Conservation (phyloP, 1,140 invertebrate species). For the Leptinotarsa defecta region DNA sequence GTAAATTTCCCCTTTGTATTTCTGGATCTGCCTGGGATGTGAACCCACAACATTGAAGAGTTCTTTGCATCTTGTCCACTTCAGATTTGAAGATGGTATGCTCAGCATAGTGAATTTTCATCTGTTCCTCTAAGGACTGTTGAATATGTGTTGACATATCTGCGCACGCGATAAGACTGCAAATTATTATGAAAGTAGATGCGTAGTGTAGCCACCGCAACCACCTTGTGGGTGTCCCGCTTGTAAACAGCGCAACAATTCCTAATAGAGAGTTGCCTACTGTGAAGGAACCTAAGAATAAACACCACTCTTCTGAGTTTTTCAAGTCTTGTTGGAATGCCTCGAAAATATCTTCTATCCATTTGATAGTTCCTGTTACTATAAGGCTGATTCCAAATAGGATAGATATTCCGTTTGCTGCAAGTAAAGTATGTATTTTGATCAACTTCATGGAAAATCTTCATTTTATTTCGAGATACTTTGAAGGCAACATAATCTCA, state of each 20-base stretch:
- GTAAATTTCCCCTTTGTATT: neutral
- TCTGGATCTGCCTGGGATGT: neutral
- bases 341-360: neutral
- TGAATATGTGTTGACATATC: neutral
- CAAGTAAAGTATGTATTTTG: no score
- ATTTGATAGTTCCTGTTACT: neutral
- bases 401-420: neutral
- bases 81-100: neutral
- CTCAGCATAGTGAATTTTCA: neutral
- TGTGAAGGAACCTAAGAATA: neutral
- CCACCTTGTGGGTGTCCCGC: neutral
- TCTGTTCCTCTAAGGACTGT: neutral
- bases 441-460: no score
- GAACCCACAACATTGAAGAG: slow-evolving; percentile 13
- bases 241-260: neutral
- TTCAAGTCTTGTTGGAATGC: neutral
- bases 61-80: slow-evolving; percentile 12
- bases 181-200: neutral
- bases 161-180: neutral
- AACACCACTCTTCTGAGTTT: neutral
- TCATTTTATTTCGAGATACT: no score
- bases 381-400: neutral
- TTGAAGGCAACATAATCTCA: no score
- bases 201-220: neutral
- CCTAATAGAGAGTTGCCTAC: neutral